These are phyloP conservation scores for Zaprionus gabonicus DNA, from an alignment of 1,140 invertebrate genomes.

Conservation along the genomic window DNA sequence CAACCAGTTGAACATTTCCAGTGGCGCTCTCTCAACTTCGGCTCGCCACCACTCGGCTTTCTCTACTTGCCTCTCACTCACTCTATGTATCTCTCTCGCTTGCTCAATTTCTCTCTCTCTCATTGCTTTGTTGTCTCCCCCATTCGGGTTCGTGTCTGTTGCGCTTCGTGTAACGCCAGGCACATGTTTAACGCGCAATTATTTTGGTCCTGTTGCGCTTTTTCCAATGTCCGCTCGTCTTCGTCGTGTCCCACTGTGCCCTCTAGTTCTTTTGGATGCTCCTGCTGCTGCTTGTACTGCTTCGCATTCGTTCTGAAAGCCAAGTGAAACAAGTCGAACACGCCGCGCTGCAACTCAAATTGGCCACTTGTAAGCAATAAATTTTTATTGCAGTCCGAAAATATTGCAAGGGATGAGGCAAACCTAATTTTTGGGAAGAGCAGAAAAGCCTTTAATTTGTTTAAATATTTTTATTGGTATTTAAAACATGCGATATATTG, in stretches of 20 bases:
- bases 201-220: constrained; percentile 82
- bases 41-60: constrained; percentile 47
- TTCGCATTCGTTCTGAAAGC: constrained; percentile 15
- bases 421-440: neutral
- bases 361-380: constrained; percentile 19
- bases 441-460: neutral
- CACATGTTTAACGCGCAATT: constrained; percentile 83
- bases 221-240: constrained; percentile 47
- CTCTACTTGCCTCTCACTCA: constrained; percentile 6
- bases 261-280: constrained; percentile 16
- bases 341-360: constrained; percentile 24
- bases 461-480: no score
- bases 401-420: neutral
- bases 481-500: neutral
- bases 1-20: constrained; percentile 82
- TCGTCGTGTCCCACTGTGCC: constrained; percentile 24
- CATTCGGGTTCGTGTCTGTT: constrained; percentile 41
- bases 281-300: neutral
- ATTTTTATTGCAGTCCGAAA: constrained; percentile 3
- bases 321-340: constrained; percentile 34
- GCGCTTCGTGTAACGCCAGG: constrained; percentile 54
- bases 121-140: constrained; percentile 8
- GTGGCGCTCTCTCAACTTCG: constrained; percentile 52
- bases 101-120: neutral
- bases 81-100: neutral